Percentiles rank a stretch among this genome's conserved stretches.
These are phyloP conservation scores for Zosterops japonicus DNA, from an alignment of 2,113 vertebrate genomes.

Conservation along the genomic window DNA sequence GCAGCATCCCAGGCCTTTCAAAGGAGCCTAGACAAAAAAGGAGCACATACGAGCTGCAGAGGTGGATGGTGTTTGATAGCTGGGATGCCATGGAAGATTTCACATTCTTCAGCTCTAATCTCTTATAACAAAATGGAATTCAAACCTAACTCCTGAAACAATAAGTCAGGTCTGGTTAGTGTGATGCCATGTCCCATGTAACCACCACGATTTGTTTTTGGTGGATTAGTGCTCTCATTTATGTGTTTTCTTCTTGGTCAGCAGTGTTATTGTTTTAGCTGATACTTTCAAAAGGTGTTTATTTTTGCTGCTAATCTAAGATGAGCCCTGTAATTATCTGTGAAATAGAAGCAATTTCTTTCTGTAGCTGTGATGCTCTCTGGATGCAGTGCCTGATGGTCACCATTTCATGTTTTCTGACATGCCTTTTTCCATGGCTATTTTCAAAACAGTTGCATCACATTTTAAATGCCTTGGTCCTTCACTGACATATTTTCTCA, in stretches of 20 bases:
- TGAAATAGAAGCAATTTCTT: slow-evolving; percentile 14
- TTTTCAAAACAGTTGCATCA: neutral
- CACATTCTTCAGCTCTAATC: slow-evolving; percentile 42
- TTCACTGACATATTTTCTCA: neutral
- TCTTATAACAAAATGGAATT: slow-evolving; percentile 51
- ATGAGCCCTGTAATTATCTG: slow-evolving; percentile 40
- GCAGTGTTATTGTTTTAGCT: slow-evolving; percentile 29
- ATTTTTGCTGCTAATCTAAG: slow-evolving; percentile 54
- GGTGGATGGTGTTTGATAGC: neutral
- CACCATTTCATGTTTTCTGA: neutral
- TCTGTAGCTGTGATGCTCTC: neutral
- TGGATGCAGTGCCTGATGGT: neutral
- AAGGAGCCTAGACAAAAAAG: neutral
- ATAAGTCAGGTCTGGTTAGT: neutral
- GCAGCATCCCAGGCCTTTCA: neutral
- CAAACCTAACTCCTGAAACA: neutral
- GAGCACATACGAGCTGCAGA: neutral
- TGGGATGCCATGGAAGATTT: neutral
- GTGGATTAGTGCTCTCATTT: slow-evolving; percentile 23
- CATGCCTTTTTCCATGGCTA: neutral
- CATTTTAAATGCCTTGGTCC: neutral
- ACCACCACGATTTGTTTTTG: slow-evolving; percentile 19
- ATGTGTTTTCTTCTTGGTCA: slow-evolving; percentile 31
- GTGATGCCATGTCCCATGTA: neutral
- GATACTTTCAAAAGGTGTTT: slow-evolving; percentile 39